phyloP scores from a whole-genome alignment of 2,113 vertebrate genomes.

The Semnornis frantzii region DNA sequence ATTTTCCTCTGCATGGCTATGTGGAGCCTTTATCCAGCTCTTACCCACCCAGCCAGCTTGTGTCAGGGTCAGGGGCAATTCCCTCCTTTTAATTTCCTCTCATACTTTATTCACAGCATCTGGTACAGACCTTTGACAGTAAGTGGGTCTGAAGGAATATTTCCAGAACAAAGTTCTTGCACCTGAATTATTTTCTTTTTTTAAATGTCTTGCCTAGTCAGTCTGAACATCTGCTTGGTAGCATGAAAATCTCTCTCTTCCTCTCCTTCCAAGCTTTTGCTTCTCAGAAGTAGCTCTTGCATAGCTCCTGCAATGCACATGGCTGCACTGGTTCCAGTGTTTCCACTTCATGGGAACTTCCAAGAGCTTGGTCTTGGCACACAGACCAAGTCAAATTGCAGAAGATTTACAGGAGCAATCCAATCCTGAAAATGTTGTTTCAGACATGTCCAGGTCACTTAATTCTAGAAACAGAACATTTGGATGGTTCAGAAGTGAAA shows the following conservation, averaged over 20 bases:
- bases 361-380: not conserved
- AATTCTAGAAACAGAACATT: not conserved
- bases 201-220: not conserved
- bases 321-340: not conserved
- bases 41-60: not conserved
- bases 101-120: not conserved
- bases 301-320: not conserved
- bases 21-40: not conserved
- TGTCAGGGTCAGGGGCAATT: not conserved
- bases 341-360: not conserved
- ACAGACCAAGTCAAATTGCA: not conserved
- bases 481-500: not conserved
- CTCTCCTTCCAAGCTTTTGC: not conserved
- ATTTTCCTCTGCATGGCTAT: not conserved
- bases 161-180: not conserved
- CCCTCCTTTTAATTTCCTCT: slow-evolving; percentile 6
- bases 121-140: not conserved
- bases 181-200: not conserved
- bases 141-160: not conserved
- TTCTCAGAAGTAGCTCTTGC: not conserved
- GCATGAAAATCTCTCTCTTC: not conserved
- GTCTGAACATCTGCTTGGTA: not conserved
- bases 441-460: not conserved
- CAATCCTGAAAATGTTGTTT: not conserved
- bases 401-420: not conserved